phyloP scores from a whole-genome alignment of 2,113 vertebrate species.

The Podiceps cristatus region DNA sequence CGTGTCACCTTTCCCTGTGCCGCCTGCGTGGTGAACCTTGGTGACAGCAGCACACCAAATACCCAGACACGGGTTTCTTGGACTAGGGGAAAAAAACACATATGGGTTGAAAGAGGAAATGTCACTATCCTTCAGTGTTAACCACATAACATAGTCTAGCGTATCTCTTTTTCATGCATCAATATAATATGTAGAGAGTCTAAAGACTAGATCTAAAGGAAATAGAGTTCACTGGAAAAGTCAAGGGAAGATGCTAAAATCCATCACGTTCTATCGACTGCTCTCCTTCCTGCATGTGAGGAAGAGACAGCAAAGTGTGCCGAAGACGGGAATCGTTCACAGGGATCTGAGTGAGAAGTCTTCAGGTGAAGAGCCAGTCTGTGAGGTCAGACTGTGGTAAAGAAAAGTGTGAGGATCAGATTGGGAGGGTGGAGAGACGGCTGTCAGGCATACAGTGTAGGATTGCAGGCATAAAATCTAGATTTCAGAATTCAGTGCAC shows the following conservation, averaged over 20 bases:
- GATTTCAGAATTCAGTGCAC: neutral
- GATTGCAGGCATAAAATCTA: neutral
- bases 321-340: fast-evolving
- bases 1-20: neutral
- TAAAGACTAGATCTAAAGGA: neutral
- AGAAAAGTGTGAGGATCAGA: neutral
- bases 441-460: fast-evolving
- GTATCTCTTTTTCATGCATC: neutral
- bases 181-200: neutral
- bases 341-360: neutral
- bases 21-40: fast-evolving
- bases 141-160: neutral
- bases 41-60: fast-evolving
- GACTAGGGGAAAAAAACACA: neutral
- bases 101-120: neutral
- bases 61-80: fast-evolving
- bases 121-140: neutral
- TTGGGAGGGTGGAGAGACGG: neutral
- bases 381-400: fast-evolving
- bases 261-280: too few relatives aligned
- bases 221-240: neutral
- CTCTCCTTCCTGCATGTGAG: too few relatives aligned
- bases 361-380: neutral
- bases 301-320: neutral
- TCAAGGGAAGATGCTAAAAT: neutral